These are phyloP conservation scores for Pemphredon lugubris DNA, from an alignment of 2,888 invertebrate genomes.

Conservation along the genomic window DNA sequence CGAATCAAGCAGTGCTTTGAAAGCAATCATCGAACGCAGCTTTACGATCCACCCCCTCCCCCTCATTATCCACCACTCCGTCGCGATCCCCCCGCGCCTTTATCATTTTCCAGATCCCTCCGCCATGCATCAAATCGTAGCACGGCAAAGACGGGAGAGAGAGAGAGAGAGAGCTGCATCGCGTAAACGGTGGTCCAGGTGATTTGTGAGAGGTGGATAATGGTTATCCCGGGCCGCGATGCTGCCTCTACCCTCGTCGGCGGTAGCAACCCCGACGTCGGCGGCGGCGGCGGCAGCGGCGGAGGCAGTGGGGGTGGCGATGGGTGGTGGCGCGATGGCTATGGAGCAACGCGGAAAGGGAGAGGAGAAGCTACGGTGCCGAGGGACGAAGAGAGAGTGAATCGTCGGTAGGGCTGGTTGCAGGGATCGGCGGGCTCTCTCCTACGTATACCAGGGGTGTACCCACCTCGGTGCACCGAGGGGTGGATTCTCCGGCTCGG, in stretches of 20 bases:
- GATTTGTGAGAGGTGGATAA: constrained; percentile 78
- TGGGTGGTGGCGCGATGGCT: constrained; percentile 47
- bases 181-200: constrained; percentile 65
- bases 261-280: constrained; percentile 54
- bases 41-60: not conserved
- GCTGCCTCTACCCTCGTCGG: constrained; percentile 50
- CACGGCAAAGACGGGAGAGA: constrained; percentile 53
- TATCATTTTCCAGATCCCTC: constrained; percentile 1
- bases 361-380: too few species aligned
- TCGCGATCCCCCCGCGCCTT: constrained; percentile 11
- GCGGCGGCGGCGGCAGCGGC: constrained; percentile 49
- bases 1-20: too few species aligned
- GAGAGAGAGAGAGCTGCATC: too few species aligned
- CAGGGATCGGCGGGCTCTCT: constrained; percentile 58
- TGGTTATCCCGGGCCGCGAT: constrained; percentile 74
- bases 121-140: constrained; percentile 36
- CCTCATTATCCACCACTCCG: not conserved
- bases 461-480: constrained; percentile 77
- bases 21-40: not conserved
- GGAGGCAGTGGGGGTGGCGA: constrained; percentile 53
- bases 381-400: constrained; percentile 36
- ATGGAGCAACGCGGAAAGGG: constrained; percentile 54
- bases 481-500: constrained; percentile 77
- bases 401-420: constrained; percentile 60
- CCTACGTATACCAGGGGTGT: constrained; percentile 74